Evolutionary conservation across 35 echinoderm and acorn worm genomes (phyloP).

Genomic region (Stichopus chloronotus): DNA sequence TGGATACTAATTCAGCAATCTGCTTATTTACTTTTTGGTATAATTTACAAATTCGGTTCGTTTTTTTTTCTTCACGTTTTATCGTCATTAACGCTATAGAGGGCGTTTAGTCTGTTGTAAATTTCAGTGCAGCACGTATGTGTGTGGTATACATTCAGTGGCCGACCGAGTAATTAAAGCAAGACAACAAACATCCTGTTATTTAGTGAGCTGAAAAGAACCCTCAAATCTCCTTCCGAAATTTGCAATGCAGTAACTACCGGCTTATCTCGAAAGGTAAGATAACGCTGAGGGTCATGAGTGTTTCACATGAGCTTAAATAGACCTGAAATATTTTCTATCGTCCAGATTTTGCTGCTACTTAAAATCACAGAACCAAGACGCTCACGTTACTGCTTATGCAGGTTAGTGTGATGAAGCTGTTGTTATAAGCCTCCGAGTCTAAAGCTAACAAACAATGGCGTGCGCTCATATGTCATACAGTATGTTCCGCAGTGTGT

Average conservation of each 20-base stretch:
- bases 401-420: no score
- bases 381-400: no score
- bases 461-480: neutral
- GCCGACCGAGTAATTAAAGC: neutral
- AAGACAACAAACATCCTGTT: conserved; percentile 4
- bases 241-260: neutral
- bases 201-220: neutral
- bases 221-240: neutral
- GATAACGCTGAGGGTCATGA: neutral
- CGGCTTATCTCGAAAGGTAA: neutral
- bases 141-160: neutral
- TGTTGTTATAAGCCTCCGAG: no score
- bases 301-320: no score
- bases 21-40: no score
- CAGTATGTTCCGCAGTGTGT: neutral
- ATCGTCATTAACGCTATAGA: neutral
- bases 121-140: no score
- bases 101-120: neutral
- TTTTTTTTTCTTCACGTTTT: no score
- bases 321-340: no score
- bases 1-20: no score
- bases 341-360: no score
- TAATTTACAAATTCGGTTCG: no score
- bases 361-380: no score
- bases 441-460: neutral